Conservation (phyloP, 1,140 invertebrate genomes). For the Pseudomyrmex pallidus region DNA sequence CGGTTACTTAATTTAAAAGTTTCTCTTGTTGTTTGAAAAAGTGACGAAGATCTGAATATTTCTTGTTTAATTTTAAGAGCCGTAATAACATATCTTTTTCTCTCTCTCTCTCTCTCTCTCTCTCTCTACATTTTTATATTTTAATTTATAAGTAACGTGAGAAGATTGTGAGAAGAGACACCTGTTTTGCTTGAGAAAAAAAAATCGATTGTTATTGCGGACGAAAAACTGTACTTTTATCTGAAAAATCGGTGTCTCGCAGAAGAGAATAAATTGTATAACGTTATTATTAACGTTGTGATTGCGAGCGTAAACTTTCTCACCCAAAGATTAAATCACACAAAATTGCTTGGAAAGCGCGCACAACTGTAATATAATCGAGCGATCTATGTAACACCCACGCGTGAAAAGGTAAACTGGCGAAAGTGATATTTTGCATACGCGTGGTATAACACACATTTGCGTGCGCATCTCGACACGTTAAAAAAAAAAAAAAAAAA, state of each 20-base stretch:
- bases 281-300: neutral
- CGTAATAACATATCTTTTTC: no score
- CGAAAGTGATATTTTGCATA: slow-evolving; percentile 50
- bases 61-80: no score
- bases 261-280: slow-evolving; percentile 17
- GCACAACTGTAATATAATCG: slow-evolving; percentile 23
- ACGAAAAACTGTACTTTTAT: no score
- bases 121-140: no score
- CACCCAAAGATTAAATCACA: slow-evolving; percentile 31
- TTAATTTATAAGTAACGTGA: no score
- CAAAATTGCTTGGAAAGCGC: slow-evolving; percentile 36
- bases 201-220: neutral
- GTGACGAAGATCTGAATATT: no score
- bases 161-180: no score
- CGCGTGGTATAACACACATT: neutral
- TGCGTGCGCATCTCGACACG: neutral
- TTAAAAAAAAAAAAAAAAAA: neutral
- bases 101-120: no score
- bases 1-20: no score
- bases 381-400: slow-evolving; percentile 47
- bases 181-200: neutral
- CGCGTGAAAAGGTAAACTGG: slow-evolving; percentile 26
- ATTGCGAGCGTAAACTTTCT: slow-evolving; percentile 38
- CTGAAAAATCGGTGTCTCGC: neutral
- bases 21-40: no score